phyloP scores from a whole-genome alignment of 2,113 vertebrate species.

The Noturus placidus region DNA sequence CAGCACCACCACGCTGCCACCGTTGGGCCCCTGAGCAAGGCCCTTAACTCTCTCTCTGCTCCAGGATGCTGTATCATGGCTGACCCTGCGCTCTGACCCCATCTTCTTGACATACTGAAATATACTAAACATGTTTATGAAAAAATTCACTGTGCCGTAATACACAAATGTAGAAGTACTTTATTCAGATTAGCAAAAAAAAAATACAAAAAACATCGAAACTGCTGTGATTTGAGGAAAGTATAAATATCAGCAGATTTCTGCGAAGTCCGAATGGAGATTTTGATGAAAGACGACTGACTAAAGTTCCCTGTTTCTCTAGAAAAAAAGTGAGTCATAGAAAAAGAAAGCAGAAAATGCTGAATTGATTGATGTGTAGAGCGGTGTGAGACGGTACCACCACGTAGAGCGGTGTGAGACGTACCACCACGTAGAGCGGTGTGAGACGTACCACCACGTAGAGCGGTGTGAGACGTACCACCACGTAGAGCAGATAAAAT shows the following conservation, averaged over 20 bases:
- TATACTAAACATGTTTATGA: too few species aligned
- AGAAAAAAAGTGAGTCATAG: conserved; percentile 1
- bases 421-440: fast-evolving
- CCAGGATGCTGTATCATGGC: too few species aligned
- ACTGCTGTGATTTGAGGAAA: not conserved
- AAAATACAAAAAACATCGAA: not conserved
- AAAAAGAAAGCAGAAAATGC: not conserved
- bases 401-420: not conserved
- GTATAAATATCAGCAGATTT: not conserved
- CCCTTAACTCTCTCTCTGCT: too few species aligned
- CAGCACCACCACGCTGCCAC: too few species aligned
- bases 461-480: not conserved
- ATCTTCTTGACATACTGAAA: too few species aligned
- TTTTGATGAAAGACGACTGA: not conserved
- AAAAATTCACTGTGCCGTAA: too few species aligned
- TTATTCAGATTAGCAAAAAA: not conserved
- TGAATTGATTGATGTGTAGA: not conserved
- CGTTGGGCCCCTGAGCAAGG: too few species aligned
- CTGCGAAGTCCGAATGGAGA: not conserved
- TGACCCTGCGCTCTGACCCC: too few species aligned
- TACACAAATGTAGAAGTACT: too few species aligned
- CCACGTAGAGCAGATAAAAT: too few species aligned
- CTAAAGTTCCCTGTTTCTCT: not conserved
- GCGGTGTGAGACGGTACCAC: not conserved
- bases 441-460: not conserved